A percentile compares a stretch with the other conserved stretches of the same genome.
Conservation (phyloP, 2,797 vertebrate genomes). For the Psittacula derbiana region DNA sequence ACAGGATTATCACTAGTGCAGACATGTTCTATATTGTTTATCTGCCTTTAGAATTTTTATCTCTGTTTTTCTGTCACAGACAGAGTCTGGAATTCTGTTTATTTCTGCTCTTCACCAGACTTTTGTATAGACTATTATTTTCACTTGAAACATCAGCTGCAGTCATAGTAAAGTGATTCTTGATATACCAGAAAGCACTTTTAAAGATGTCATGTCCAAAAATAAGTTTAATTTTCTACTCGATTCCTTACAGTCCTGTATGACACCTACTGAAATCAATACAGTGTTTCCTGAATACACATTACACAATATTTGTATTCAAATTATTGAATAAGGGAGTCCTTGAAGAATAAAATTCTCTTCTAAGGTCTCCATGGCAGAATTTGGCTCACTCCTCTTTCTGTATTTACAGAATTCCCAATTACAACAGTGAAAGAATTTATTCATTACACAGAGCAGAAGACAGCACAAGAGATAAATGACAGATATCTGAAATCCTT, state of each 20-base stretch:
- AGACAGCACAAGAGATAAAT: neutral
- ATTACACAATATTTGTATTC: neutral
- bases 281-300: constrained; percentile 16
- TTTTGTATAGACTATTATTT: constrained; percentile 20
- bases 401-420: neutral
- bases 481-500: neutral
- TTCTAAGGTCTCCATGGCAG: neutral
- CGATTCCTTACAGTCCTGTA: neutral
- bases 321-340: neutral
- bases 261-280: constrained; percentile 26
- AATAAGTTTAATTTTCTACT: constrained; percentile 19
- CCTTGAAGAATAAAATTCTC: neutral
- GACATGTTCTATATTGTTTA: neutral
- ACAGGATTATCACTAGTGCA: neutral
- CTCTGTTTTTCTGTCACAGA: neutral
- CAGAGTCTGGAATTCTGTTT: constrained; percentile 4
- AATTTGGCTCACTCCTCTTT: neutral
- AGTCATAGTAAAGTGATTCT: constrained; percentile 28
- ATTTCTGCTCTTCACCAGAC: neutral
- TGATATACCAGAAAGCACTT: constrained; percentile 25
- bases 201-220: constrained; percentile 34
- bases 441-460: neutral
- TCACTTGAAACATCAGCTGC: neutral
- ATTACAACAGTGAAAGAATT: neutral
- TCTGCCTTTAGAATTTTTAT: neutral